These are phyloP conservation scores for Patiria miniata DNA, from an alignment of 35 echinoderm and acorn worm species.

Conservation along the genomic window DNA sequence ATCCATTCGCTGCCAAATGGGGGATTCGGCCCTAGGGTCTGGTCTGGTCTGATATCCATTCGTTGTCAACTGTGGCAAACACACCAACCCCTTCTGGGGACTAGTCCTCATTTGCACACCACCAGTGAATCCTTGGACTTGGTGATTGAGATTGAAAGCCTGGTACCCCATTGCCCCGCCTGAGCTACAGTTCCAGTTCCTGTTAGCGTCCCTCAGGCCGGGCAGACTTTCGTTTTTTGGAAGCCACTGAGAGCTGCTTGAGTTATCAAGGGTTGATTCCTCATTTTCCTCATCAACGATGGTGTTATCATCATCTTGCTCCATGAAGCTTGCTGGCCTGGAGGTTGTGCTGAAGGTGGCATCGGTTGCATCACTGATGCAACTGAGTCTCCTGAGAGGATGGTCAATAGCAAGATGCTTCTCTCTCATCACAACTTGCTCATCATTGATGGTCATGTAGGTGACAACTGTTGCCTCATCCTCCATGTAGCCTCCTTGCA, in stretches of 20 bases:
- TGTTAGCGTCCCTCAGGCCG: conserved; percentile 46
- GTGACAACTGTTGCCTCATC: conserved; percentile 90
- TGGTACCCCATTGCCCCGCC: background rate
- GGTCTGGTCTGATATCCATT: conserved; percentile 15
- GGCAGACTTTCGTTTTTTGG: conserved; percentile 21
- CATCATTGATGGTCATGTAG: conserved; percentile 95
- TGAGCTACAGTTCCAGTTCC: conserved; percentile 28
- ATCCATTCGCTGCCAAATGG: conserved; percentile 62
- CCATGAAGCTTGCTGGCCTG: conserved; percentile 86
- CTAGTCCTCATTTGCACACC: conserved; percentile 7
- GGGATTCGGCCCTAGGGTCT: conserved; percentile 30
- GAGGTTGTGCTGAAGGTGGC: conserved; percentile 95
- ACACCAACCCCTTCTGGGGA: background rate
- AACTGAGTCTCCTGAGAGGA: conserved; percentile 87
- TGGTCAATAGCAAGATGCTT: conserved; percentile 96
- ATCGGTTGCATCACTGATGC: conserved; percentile 96
- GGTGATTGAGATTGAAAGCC: conserved; percentile 11
- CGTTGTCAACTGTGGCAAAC: background rate
- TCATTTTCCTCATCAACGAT: conserved; percentile 36
- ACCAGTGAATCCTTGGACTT: background rate
- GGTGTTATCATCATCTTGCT: conserved; percentile 64
- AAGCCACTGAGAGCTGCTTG: conserved; percentile 43
- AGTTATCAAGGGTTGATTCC: conserved; percentile 31
- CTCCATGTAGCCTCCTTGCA: conserved; percentile 50
- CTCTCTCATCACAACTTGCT: conserved; percentile 96